Percentiles rank a stretch among this genome's conserved stretches.
These are phyloP conservation scores for Natrix natrix DNA, from an alignment of 2,797 vertebrate species.

Conservation along the genomic window DNA sequence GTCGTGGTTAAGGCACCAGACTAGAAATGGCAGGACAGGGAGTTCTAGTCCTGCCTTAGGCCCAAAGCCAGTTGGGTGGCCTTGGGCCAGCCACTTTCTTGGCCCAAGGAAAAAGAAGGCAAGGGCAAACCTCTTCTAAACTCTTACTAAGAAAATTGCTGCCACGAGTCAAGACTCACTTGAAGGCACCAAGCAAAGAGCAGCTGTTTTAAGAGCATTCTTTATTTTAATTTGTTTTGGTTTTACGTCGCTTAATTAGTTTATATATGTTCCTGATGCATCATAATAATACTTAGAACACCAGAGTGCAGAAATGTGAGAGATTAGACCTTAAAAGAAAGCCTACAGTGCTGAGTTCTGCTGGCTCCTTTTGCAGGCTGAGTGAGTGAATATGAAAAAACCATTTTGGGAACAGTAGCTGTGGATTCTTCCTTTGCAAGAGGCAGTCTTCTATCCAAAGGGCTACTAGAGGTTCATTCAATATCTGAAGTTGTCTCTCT, in stretches of 20 bases:
- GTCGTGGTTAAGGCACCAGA: background rate
- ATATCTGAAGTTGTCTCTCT: background rate
- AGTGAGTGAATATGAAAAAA: background rate
- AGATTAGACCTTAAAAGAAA: background rate
- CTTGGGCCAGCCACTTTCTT: background rate
- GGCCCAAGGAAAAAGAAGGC: background rate
- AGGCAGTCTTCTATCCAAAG: background rate
- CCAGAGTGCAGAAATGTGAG: background rate
- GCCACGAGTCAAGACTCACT: background rate
- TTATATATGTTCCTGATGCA: background rate
- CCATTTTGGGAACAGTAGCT: background rate
- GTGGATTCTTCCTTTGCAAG: background rate
- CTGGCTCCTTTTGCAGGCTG: background rate
- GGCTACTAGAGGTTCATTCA: background rate
- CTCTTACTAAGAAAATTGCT: background rate
- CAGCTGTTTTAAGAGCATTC: background rate
- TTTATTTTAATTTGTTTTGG: background rate
- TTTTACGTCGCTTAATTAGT: background rate
- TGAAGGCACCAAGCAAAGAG: background rate
- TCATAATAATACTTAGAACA: background rate
- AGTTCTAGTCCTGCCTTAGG: background rate
- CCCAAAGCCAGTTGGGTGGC: background rate
- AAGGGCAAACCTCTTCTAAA: background rate
- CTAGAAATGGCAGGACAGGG: background rate
- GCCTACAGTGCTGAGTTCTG: background rate